phyloP scores from a whole-genome alignment of 2,888 invertebrate genomes.

The Protophormia terraenovae region DNA sequence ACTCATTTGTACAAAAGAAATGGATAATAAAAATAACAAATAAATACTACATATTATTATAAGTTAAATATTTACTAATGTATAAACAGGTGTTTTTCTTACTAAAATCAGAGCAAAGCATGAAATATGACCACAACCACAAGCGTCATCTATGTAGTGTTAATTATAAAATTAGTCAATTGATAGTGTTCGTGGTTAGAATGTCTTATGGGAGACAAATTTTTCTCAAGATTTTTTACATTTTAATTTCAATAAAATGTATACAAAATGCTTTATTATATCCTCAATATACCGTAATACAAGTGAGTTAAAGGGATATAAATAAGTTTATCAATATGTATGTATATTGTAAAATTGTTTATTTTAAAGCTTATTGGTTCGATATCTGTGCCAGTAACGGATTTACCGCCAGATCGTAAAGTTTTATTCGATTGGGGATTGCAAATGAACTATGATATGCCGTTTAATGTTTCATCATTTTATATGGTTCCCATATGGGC shows the following conservation, averaged over 20 bases:
- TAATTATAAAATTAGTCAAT: conserved; percentile 9
- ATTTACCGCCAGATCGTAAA: conserved; percentile 72
- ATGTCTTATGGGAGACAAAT: conserved; percentile 19
- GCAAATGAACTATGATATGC: conserved; percentile 80
- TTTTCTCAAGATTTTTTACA: not conserved
- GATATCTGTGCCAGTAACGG: conserved; percentile 75
- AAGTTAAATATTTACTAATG: too few relatives aligned
- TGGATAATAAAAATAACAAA: too few relatives aligned
- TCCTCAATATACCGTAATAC: conserved; percentile 61
- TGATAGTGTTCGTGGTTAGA: not conserved
- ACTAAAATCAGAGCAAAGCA: not conserved
- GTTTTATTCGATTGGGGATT: conserved; percentile 78
- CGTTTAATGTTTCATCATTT: conserved; percentile 73
- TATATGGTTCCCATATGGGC: conserved; percentile 76
- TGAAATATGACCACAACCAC: not conserved
- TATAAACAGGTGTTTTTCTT: too few relatives aligned
- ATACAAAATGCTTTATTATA: conserved; percentile 33
- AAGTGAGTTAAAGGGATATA: conserved; percentile 34
- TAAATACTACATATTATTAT: too few relatives aligned
- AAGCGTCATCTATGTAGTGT: conserved; percentile 1
- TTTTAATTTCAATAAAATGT: not conserved
- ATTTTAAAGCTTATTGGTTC: conserved; percentile 59
- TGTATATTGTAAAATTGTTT: not conserved
- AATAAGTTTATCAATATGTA: not conserved
- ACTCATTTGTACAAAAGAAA: not conserved